Evolutionary conservation across 1,140 invertebrate genomes (phyloP), one percentile per base, ranked within the genome.

Genomic region (Drosophila tani): DNA sequence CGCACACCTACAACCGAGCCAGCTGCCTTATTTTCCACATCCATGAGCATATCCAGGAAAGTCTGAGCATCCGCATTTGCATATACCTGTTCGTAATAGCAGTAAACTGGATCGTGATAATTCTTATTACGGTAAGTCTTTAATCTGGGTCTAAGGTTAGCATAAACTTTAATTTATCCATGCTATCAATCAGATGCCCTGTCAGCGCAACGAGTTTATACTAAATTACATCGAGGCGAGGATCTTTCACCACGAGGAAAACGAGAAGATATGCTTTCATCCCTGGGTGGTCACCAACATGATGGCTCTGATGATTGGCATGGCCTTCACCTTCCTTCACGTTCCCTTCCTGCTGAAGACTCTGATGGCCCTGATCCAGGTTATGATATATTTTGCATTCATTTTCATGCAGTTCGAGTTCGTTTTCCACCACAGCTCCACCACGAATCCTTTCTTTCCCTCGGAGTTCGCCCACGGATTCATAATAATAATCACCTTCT

Each of bases 331-430:
- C 12, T 98, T 98, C 93, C 94, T 97, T 24, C 95, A 97, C 63
- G 96, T 98, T 17, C 96, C 97, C 79, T 97, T 97, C 80, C 92
- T 96, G 57, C 93, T 98, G 17, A 99, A 98, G 93, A 94, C 97
- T 41, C 59, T 95, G 0, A 93, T 96, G 17, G 96, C 95, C 55
- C 62, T 94, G 3, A 69, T 94, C 0, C 95, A 96, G 70, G 94
- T 96, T 0, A 73, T 93, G 0, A 93, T 95, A 62, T 98, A 97
- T 87, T 93, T 95, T 1, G 94, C 95, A 80, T 93, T 96, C 9
- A 94, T 97, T 12, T 95, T 95, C 91, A 91, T 94, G 47, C 87
- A 94, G 45, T 93, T 93, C 59, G 90, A 92, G 2, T 91, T 91
- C 19, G 93, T 95, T 63, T 95, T 95, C 77, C 86, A 94, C 84